These are phyloP conservation scores for Temnopleurus reevesii DNA, from an alignment of 53 echinoderm and acorn worm genomes.

Conservation along the genomic window DNA sequence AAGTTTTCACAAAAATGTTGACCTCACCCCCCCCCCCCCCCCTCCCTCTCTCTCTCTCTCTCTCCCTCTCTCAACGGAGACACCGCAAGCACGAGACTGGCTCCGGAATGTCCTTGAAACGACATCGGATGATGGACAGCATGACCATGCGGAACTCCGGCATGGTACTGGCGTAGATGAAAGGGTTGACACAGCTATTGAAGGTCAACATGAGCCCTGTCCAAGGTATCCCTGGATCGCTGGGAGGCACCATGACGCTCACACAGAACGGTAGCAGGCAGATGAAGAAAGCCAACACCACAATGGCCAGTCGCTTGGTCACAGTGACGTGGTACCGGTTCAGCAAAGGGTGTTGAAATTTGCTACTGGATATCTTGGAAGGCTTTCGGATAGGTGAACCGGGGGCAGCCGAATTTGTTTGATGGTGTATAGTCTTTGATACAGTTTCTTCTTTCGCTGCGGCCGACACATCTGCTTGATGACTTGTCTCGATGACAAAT, in stretches of 20 bases:
- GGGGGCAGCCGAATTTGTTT: not conserved
- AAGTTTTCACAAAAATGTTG: no score
- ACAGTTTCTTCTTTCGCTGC: not conserved
- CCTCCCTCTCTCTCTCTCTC: no score
- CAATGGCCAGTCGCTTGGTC: slow-evolving; percentile 23
- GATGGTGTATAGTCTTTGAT: not conserved
- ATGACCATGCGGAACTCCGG: slow-evolving; percentile 67
- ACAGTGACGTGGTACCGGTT: slow-evolving; percentile 2
- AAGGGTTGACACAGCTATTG: slow-evolving; percentile 72
- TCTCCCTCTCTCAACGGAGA: not conserved
- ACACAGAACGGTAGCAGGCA: slow-evolving; percentile 41
- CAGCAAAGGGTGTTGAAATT: not conserved
- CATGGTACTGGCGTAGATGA: slow-evolving; percentile 66
- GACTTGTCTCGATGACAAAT: no score
- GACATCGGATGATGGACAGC: slow-evolving; percentile 58
- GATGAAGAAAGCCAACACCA: slow-evolving; percentile 43
- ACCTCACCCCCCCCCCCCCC: no score
- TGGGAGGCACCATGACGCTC: not conserved
- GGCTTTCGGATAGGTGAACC: no score
- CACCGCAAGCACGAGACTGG: slow-evolving; percentile 35
- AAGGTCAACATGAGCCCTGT: slow-evolving; percentile 49
- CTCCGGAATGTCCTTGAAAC: slow-evolving; percentile 54
- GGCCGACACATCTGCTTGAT: not conserved
- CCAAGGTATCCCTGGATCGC: slow-evolving; percentile 25
- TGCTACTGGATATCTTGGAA: not conserved